Base-by-base conservation (phyloP, 2,113 vertebrate species). In the Zapus hudsonius region DNA sequence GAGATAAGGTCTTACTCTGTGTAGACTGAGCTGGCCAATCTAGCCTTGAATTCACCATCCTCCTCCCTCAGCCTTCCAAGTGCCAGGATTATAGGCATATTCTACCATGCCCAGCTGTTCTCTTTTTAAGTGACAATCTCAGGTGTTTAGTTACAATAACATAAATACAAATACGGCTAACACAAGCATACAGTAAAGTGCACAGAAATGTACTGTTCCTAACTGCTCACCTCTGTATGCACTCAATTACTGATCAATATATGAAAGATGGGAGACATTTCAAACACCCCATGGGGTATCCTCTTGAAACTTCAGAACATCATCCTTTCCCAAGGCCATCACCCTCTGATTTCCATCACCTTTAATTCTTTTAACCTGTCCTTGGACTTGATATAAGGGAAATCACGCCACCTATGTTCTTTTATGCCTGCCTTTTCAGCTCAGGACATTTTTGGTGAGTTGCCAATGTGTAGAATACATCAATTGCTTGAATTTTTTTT, bases 261-360 rank as follows among this genome's bases (percentile, higher is more conserved):
- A 52, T 15, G 16, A 7, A 38, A n/a, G 20, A 57, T 4, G 25
- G 0, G 29, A 19, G 69, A 40, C 8, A 64, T n/a, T 36, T 36
- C 64, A 31, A 67, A 42, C 15, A 69, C 1, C 31, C 25, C 40
- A 2, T 15, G 74, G 47, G 10, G 5, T 69, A 82, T 82, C 29
- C 12, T 78, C 63, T 91, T 29, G 16, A 38, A 33, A 38, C 64
- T 67, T 80, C 31, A 40, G 59, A 36, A 87, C 55, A 66, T 79
- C 0, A 0, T 11, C 31, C 44, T 16, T 5, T 16, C 57, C 52
- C 23, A 22, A 0, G 10, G n/a, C 29, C 33, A 9, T 23, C 31
- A 5, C 25, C 16, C 57, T n/a, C 55, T 74, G 15, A 90, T 16
- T 25, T 63, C 33, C 7, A 31, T 42, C 22, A 44, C 33, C 42